Base-by-base conservation (phyloP, 2,797 vertebrate genomes). In the Prionace glauca region DNA sequence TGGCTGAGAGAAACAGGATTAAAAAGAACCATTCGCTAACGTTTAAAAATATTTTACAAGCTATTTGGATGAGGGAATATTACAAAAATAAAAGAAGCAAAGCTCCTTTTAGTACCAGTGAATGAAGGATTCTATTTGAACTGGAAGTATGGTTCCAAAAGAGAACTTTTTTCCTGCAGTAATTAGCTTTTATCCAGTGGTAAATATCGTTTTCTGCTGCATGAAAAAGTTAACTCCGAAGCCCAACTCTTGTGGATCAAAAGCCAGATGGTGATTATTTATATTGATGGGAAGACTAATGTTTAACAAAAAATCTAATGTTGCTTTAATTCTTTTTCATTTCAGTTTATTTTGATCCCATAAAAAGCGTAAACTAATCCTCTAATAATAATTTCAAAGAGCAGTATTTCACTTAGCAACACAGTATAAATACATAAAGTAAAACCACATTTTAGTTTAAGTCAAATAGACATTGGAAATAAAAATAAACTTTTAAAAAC, bases 261-360 rank as follows among this genome's bases (percentile, higher is more conserved):
- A 72, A 50, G 41, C 50, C 93, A 74, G 41, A 94, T 74, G 93
- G 69, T 94, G 93, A 29, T 22, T 94, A 72, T 74, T 94, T 94
- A 56, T 65, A 36, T 22, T 72, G 92, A 29, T 94, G 26, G 36
- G 65, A 72, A 94, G 36, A 29, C 69, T 94, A 65, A 65, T 65
- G 5, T 91, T 32, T 32, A 74, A 94, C 32, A 32, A 56, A 56
- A 69, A 94, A 74, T 74, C 67, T 16, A 94, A 14, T 32, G 26
- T 94, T 29, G 69, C 0, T 74, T 94, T 41, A 67, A 36, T 67
- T 14, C 41, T 94, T 72, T 92, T 67, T 7, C 4, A 92, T 92
- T 92, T 92, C 62, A 22, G 32, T 50, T 67, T 65, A 62, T 65
- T 67, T 92, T 92, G 60, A 67, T 67, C 22, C 62, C 67, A 92